Evolutionary conservation across 2,888 invertebrate species (phyloP), one percentile per base, ranked within the genome.

Genomic region (Steinernema scapterisci): DNA sequence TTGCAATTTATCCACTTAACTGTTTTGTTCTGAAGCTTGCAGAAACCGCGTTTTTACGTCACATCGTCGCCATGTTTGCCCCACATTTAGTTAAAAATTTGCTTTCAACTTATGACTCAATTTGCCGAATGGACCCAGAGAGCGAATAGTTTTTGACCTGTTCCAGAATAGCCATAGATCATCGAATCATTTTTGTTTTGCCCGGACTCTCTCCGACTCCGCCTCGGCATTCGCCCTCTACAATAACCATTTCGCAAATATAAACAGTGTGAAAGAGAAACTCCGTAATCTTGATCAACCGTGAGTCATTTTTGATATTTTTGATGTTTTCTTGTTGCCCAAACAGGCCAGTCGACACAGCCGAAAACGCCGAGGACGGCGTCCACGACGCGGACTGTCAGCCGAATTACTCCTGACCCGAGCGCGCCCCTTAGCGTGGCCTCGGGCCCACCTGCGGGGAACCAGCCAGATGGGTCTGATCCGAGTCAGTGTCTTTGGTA

Each of bases 301-400:
- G 52, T 52, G 52, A 52, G 21, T 52, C 52, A 52, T 21, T 52
- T 52, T 23, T 21, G 52, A 52, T 21, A 52, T 52, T n/a, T 48
- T 16, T 13, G 23, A 19, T 52, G 52, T 52, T n/a, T n/a, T 38
- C 23, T 11, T 52, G 19, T 52, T 52, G 23, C 23, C 52, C 52
- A 52, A 52, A 52, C 23, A 48, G 5, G 19, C 11, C 23, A 19
- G 52, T 19, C 21, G 6, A 23, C 3, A 5, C 21, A 52, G 23
- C 23, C 48, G 19, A 19, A 48, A 3, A n/a, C 16, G n/a, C 48
- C n/a, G 48, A 48, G 48, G 38, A 38, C 38, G 38, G 38, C 38
- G 38, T 38, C 38, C 38, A 38, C 38, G 38, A 38, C 38, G 5
- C 48, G 48, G n/a, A 19, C 13, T 16, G 19, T 48, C 48, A 2